A percentile compares a stretch with the other conserved stretches of the same genome.
phyloP scores from a whole-genome alignment of 2,888 invertebrate genomes.

The Minunthozetes semirufus region DNA sequence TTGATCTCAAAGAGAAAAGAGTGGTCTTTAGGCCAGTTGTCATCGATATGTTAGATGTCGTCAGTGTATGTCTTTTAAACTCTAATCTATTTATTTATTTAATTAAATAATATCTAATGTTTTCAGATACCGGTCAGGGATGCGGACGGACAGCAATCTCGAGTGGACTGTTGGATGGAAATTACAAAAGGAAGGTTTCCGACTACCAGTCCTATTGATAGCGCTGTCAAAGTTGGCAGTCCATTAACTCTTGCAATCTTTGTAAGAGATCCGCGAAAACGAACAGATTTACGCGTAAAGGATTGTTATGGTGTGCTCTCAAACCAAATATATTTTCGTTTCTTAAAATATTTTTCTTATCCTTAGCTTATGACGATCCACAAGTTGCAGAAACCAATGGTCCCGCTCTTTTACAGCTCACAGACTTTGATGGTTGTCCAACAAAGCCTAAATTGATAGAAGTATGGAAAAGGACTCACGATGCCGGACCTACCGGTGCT shows the following conservation, averaged over 20 bases:
- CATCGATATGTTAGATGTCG: constrained; percentile 43
- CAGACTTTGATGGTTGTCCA: constrained; percentile 45
- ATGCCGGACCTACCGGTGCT: constrained; percentile 55
- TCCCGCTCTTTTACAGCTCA: constrained; percentile 43
- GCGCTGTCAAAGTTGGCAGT: constrained; percentile 63
- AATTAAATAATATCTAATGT: not conserved
- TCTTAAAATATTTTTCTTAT: not conserved
- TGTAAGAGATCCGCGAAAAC: constrained; percentile 56
- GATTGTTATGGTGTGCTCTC: constrained; percentile 58
- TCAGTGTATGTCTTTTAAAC: constrained; percentile 37
- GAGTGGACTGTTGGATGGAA: constrained; percentile 44
- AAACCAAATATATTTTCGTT: not conserved
- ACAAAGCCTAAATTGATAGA: constrained; percentile 44
- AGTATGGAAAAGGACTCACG: constrained; percentile 41
- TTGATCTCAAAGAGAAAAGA: constrained; percentile 41
- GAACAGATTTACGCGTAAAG: constrained; percentile 61
- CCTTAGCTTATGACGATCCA: constrained; percentile 47
- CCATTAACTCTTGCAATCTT: constrained; percentile 63
- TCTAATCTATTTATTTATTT: not conserved
- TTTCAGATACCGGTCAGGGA: constrained; percentile 35
- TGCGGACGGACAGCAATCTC: constrained; percentile 41
- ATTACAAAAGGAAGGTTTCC: constrained; percentile 43
- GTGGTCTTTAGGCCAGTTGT: constrained; percentile 44
- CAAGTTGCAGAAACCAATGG: constrained; percentile 53
- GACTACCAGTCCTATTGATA: constrained; percentile 55